Evolutionary conservation across 2,888 invertebrate species (phyloP).

Genomic region (Barypeithes pellucidus): DNA sequence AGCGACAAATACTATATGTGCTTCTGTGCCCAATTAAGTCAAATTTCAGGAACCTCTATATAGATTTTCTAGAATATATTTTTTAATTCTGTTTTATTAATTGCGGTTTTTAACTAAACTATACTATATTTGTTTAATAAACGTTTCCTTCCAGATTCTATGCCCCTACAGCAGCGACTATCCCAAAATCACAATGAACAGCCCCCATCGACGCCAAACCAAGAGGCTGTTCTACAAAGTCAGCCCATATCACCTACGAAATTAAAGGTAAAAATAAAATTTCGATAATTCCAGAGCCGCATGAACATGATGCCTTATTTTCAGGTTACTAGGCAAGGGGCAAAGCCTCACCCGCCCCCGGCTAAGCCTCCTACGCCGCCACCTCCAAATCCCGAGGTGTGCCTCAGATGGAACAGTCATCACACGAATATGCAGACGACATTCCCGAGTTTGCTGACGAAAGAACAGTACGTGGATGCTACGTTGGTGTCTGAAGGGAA

Average conservation of each 20-base stretch:
- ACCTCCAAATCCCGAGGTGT: constrained; percentile 65
- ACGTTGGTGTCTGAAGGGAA: constrained; percentile 74
- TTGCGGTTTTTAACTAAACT: neutral
- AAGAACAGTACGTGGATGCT: constrained; percentile 74
- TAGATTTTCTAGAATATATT: too few relatives aligned
- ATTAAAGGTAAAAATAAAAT: constrained; percentile 60
- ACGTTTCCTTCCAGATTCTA: constrained; percentile 61
- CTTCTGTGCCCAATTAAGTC: neutral
- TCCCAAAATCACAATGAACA: constrained; percentile 42
- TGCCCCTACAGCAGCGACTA: constrained; percentile 64
- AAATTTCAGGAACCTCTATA: neutral
- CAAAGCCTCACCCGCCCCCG: constrained; percentile 44
- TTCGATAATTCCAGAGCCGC: neutral
- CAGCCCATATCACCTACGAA: constrained; percentile 67
- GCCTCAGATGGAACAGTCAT: constrained; percentile 75
- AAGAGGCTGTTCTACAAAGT: constrained; percentile 60
- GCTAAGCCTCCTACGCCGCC: constrained; percentile 43
- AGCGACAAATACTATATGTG: too few relatives aligned
- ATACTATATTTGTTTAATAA: constrained; percentile 10
- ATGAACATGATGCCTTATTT: too few relatives aligned
- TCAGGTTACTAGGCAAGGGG: constrained; percentile 64
- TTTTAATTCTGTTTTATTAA: neutral
- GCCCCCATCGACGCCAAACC: constrained; percentile 23
- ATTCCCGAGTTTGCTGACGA: constrained; percentile 71
- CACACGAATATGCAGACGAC: constrained; percentile 73